These are phyloP conservation scores for Ivindomyrus marchei DNA, from an alignment of 2,113 vertebrate species.

Conservation along the genomic window DNA sequence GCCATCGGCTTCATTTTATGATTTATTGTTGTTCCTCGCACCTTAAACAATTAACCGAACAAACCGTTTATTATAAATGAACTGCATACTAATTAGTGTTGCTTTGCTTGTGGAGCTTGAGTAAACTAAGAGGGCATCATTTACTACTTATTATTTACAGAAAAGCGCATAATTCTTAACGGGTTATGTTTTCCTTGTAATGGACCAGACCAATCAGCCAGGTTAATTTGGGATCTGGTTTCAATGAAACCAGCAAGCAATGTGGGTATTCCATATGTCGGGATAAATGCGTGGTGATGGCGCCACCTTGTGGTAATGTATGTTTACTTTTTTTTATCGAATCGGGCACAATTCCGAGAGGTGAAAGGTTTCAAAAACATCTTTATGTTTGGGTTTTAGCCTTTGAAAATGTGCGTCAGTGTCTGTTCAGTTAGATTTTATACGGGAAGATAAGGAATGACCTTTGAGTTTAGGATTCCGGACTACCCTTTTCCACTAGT, in stretches of 20 bases:
- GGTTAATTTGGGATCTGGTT: not conserved
- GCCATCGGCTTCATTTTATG: not conserved
- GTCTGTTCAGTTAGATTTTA: not conserved
- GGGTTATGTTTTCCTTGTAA: not conserved
- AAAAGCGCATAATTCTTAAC: not conserved
- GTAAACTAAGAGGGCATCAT: not conserved
- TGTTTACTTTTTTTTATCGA: not conserved
- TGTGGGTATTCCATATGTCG: not conserved
- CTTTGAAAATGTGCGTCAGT: not conserved
- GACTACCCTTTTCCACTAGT: not conserved
- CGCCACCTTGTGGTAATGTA: not conserved
- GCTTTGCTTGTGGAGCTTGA: not conserved
- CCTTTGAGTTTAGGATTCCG: not conserved
- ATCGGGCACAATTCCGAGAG: not conserved
- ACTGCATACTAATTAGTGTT: not conserved
- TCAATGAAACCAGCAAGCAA: not conserved
- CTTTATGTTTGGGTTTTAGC: not conserved
- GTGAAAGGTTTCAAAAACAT: not conserved
- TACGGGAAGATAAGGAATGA: not conserved
- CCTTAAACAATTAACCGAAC: not conserved
- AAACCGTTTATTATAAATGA: not conserved
- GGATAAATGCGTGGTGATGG: not conserved
- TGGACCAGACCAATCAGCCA: not conserved
- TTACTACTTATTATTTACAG: not conserved
- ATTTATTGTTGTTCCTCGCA: not conserved